Conservation (phyloP, 2,888 invertebrate species). For the Pammene fasciana region DNA sequence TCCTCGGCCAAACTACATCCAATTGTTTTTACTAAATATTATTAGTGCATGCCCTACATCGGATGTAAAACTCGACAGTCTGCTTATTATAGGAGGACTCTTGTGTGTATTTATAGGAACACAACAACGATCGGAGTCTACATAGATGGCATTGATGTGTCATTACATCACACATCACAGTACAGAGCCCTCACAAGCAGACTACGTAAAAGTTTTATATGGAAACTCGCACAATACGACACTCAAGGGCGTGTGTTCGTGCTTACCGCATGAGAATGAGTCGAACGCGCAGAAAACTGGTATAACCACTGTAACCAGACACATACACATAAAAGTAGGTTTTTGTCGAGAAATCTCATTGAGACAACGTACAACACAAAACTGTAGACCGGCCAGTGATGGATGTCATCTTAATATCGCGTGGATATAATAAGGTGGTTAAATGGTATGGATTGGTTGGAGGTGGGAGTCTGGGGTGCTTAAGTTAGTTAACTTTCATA, state of each 20-base stretch:
- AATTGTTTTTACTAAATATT: too few relatives aligned
- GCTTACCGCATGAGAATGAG: background rate
- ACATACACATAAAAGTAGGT: too few relatives aligned
- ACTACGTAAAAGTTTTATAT: slow-evolving; percentile 11
- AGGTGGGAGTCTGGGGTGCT: too few relatives aligned
- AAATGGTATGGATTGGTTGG: too few relatives aligned
- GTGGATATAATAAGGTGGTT: too few relatives aligned
- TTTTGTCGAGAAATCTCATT: too few relatives aligned
- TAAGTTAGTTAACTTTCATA: too few relatives aligned
- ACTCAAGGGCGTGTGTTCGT: background rate
- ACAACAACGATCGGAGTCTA: background rate
- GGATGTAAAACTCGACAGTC: background rate
- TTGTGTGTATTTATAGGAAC: background rate
- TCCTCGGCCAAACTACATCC: too few relatives aligned
- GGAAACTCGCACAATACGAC: slow-evolving; percentile 5
- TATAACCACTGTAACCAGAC: background rate
- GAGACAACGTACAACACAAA: too few relatives aligned
- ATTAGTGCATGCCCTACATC: too few relatives aligned
- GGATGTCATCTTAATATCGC: too few relatives aligned
- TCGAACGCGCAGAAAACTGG: slow-evolving; percentile 5
- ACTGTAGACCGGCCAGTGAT: too few relatives aligned
- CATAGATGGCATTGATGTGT: slow-evolving; percentile 3
- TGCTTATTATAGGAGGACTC: slow-evolving; percentile 3
- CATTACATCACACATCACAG: slow-evolving; percentile 13
- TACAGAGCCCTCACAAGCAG: background rate